Evolutionary conservation across 2,888 invertebrate species (phyloP).

Genomic region (Synanthedon myopaeformis): DNA sequence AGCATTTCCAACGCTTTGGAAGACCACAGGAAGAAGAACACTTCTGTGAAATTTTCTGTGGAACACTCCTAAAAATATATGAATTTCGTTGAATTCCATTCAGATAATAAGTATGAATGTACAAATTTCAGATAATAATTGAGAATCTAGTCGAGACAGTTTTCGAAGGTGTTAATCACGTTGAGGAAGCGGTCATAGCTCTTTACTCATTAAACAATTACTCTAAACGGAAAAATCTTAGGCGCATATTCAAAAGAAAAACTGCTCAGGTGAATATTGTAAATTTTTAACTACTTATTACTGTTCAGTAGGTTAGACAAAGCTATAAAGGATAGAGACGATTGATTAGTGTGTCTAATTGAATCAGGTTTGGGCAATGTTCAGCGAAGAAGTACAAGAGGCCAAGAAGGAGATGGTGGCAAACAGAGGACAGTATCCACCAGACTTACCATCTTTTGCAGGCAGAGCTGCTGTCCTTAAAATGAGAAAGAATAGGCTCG

Average conservation of each 20-base stretch:
- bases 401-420: constrained; percentile 77
- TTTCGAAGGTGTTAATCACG: constrained; percentile 82
- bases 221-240: constrained; percentile 78
- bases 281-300: no score
- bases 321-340: no score
- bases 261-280: constrained; percentile 64
- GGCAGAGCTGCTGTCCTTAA: constrained; percentile 78
- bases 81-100: constrained; percentile 1
- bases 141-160: constrained; percentile 84
- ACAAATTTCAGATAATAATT: constrained; percentile 74
- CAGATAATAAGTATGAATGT: no score
- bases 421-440: constrained; percentile 72
- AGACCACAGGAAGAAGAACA: no score
- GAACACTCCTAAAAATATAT: background rate
- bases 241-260: constrained; percentile 76
- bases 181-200: constrained; percentile 84
- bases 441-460: constrained; percentile 77
- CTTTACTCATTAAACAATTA: constrained; percentile 83
- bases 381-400: constrained; percentile 79
- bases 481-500: constrained; percentile 75
- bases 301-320: no score
- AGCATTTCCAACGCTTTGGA: no score
- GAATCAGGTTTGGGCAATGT: constrained; percentile 77
- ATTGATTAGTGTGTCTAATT: background rate
- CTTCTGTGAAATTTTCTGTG: no score